A percentile compares a stretch with the other conserved stretches of the same genome.
Evolutionary conservation across 2,113 vertebrate species (phyloP).

Genomic region (Xenus cinereus): DNA sequence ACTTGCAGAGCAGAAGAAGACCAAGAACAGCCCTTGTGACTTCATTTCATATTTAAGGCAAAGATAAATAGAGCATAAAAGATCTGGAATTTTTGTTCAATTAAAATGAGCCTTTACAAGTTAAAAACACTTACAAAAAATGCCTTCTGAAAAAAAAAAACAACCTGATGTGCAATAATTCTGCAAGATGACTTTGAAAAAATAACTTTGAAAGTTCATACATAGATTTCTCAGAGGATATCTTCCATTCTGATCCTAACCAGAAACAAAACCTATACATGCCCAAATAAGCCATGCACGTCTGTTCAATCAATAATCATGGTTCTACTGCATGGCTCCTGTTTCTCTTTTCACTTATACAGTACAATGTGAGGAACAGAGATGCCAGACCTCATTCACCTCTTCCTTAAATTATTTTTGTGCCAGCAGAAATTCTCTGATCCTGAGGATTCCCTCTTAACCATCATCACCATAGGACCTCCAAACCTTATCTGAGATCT

Average conservation of each 20-base stretch:
- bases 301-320: background rate
- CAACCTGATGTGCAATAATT: background rate
- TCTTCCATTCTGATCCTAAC: background rate
- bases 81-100: background rate
- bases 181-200: background rate
- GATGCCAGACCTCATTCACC: background rate
- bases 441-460: background rate
- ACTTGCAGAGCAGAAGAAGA: background rate
- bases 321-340: background rate
- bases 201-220: background rate
- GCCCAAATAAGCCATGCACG: background rate
- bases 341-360: background rate
- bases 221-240: background rate
- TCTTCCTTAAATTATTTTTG: background rate
- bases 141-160: background rate
- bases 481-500: background rate
- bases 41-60: background rate
- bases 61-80: background rate
- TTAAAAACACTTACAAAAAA: background rate
- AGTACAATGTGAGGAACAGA: background rate
- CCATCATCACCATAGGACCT: background rate
- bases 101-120: background rate
- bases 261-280: background rate
- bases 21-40: background rate
- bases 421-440: background rate